Evolutionary conservation across 1,140 invertebrate genomes (phyloP), one percentile per base, ranked within the genome.

Genomic region (Rhyacophila brunnea): DNA sequence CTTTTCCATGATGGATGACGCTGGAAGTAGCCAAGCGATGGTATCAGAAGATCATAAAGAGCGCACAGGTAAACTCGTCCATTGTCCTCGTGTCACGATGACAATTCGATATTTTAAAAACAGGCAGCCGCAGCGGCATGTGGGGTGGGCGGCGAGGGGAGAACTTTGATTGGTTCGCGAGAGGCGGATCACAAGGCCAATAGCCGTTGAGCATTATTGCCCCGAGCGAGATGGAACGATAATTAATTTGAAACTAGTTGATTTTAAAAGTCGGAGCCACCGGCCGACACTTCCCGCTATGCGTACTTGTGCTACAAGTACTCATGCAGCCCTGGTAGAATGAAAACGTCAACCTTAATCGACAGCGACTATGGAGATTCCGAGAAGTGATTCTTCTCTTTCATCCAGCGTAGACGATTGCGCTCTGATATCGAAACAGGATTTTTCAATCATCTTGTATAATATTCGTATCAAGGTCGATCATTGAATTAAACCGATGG

Each of bases 71-170:
- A 58, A 53, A 55, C 45, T 18, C 43, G 13, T 38, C 38, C 53
- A 36, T 57, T 55, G 58, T 55, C 58, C 51, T 35, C 6, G 18
- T 47, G 58, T 58, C 43, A 64, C 52, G 57, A 60, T 64, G 62
- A 64, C 62, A 54, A 38, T 50, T 60, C 58, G 49, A 44, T 52
- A 52, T 60, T 58, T 49, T 42, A 49, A 64, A 58, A 56, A 64
- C 61, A 64, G 56, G 55, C 57, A 45, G 43, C 14, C 14, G 51
- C 57, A 42, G 50, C 45, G 52, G 43, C 54, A 49, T 9, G 23
- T 19, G 44, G 60, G 47, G 55, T 44, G 42, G 45, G 28, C 11
- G 19, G 20, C 42, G 54, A 46, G 53, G 45, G 42, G 28, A 23
- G 36, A 42, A 38, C 38, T 35, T 40, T 56, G 54, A 58, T 58